Evolutionary conservation across 2,797 vertebrate genomes (phyloP).

Genomic region (Pelodytes ibericus): DNA sequence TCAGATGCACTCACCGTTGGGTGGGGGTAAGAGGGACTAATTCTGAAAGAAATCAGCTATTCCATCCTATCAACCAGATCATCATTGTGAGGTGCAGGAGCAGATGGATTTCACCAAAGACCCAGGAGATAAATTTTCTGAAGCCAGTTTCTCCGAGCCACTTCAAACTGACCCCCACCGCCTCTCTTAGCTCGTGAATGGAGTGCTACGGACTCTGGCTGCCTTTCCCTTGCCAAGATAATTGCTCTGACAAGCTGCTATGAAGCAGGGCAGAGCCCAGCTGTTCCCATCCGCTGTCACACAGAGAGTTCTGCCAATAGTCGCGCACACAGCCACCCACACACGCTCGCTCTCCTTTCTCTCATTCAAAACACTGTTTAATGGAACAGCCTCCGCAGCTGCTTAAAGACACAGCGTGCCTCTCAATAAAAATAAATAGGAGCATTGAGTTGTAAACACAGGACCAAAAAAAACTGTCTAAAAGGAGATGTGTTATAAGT

Average conservation of each 20-base stretch:
- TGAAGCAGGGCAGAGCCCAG: slow-evolving; percentile 72
- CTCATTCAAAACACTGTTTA: slow-evolving; percentile 72
- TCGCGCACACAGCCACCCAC: slow-evolving; percentile 63
- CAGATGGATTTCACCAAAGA: slow-evolving; percentile 63
- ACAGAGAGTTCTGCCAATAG: slow-evolving; percentile 70
- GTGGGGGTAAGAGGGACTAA: slow-evolving; percentile 67
- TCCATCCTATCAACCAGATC: slow-evolving; percentile 63
- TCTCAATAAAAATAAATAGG: not conserved
- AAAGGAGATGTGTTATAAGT: not conserved
- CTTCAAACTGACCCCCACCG: slow-evolving; percentile 58
- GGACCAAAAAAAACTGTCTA: no score
- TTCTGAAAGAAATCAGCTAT: slow-evolving; percentile 65
- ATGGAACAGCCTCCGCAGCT: slow-evolving; percentile 71
- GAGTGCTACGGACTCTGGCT: slow-evolving; percentile 57
- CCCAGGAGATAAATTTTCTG: slow-evolving; percentile 2
- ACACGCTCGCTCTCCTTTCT: slow-evolving; percentile 57
- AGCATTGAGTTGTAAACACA: not conserved
- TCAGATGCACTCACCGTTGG: slow-evolving; percentile 50
- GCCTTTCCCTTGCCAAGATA: slow-evolving; percentile 70
- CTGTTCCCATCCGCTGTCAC: slow-evolving; percentile 79
- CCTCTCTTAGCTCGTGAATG: slow-evolving; percentile 60
- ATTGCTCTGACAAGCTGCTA: slow-evolving; percentile 76
- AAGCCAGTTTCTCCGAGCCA: not conserved
- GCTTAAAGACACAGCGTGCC: slow-evolving; percentile 71
- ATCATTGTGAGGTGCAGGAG: slow-evolving; percentile 63